Base-by-base conservation (phyloP, 2,113 vertebrate species). In the Xiphophorus hellerii region DNA sequence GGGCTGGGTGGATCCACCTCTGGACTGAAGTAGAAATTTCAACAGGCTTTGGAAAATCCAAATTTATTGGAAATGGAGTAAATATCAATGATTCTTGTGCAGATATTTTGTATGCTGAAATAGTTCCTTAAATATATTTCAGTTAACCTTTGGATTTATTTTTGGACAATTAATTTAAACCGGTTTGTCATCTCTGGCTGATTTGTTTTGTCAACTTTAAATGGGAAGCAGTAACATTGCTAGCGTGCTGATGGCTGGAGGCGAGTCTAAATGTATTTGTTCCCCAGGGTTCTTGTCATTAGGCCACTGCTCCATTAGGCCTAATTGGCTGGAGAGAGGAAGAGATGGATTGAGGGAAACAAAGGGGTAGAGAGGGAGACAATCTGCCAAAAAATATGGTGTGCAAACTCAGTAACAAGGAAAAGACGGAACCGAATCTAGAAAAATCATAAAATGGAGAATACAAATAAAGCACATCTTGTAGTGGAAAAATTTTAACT, bases 251-350 rank as follows among this genome's bases (percentile, higher is more conserved):
- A 81, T 8, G 54, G 73, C 89, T 86, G 54, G 74, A 68, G 88
- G 88, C 88, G 33, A 88, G 74, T 90, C 82, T 86, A 88, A 93
- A 93, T 93, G 90, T 91, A 84, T 90, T 92, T 90, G 85, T 90
- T 92, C 90, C 92, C 87, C n/a, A 25, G 76, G 84, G 90, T 72
- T 74, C 81, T 81, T 70, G 73, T 91, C 90, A 91, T 92, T 93
- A 92, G 90, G 83, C 87, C 86, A 71, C 78, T 71, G 62, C 86
- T 90, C 87, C 92, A 93, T 93, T 92, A 92, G 78, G 84, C 81
- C 78, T 93, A 91, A 93, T 93, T 90, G 86, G 87, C 80, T 88
- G 89, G 81, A 58, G 76, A 85, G 85, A 83, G 71, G 60, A 78
- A 83, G 75, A 81, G 75, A 87, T 70, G 51, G 77, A 81, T 58